Percentiles rank a stretch among this genome's conserved stretches.
Evolutionary conservation across 2,797 vertebrate species (phyloP).

Genomic region (Neosilurus mollespiculum): DNA sequence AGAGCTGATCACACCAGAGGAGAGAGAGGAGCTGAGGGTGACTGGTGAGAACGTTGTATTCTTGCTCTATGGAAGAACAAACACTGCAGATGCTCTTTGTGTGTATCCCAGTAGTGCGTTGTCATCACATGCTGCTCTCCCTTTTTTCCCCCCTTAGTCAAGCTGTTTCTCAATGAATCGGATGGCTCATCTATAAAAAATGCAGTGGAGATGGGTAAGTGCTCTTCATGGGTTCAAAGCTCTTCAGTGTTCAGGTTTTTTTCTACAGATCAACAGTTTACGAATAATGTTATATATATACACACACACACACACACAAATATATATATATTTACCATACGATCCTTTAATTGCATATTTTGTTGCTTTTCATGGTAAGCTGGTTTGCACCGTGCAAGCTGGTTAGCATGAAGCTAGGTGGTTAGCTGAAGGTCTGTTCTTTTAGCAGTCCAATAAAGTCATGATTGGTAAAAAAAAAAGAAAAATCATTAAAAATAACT

Average conservation of each 20-base stretch:
- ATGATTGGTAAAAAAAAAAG: too few species aligned
- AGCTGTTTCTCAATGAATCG: slow-evolving; percentile 88
- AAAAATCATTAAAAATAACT: too few species aligned
- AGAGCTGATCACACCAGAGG: slow-evolving; percentile 91
- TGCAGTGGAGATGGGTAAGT: slow-evolving; percentile 91
- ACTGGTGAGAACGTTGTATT: slow-evolving; percentile 76
- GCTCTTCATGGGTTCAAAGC: neutral
- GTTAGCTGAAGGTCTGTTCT: too few species aligned
- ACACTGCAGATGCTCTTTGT: neutral
- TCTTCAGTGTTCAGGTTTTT: neutral
- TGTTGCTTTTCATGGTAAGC: too few species aligned
- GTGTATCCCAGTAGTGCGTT: neutral
- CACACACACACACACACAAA: too few species aligned
- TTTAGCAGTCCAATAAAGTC: too few species aligned
- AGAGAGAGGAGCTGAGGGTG: slow-evolving; percentile 95
- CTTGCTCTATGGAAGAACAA: neutral
- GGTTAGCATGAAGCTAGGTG: too few species aligned
- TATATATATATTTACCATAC: too few species aligned
- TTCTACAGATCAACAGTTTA: neutral
- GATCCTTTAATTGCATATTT: too few species aligned
- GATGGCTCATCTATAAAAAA: slow-evolving; percentile 82
- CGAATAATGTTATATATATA: neutral
- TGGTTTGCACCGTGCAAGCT: too few species aligned
- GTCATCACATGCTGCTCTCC: slow-evolving; percentile 18
- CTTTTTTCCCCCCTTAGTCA: slow-evolving; percentile 76